Evolutionary conservation across 1,140 invertebrate genomes (phyloP), one percentile per base, ranked within the genome.

Genomic region (Octopus sinensis): DNA sequence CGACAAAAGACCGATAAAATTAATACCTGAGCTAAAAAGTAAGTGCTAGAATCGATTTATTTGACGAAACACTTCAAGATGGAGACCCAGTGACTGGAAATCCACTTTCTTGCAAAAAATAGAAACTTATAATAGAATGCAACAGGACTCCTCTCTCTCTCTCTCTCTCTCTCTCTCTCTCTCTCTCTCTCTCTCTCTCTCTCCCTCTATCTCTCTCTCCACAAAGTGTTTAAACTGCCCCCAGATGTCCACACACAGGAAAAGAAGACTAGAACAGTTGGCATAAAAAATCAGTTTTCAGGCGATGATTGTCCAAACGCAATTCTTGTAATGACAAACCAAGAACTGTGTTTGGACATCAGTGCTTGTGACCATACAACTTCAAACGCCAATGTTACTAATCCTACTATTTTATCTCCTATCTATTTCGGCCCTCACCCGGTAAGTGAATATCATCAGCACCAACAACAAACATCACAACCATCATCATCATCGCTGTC

Each of bases 341-440:
- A 83, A 84, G 84, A 84, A 84, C 84, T 84, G 84, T 84, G 84
- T 84, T 79, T 84, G 84, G 84, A 84, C 84, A 84, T 84, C 84
- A 84, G 82, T 84, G 84, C 82, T 84, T 84, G 84, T 79, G 82
- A 82, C 84, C 68, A 73, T 73, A 73, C 68, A 73, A 73, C 68
- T 73, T 73, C 68, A 73, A 43, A 43, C 30, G 30, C 30, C 30
- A 43, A 43, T 43, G 30, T 43, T 43, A 43, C 30, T 43, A 2
- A 43, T 43, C 30, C 30, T 3, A 43, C 30, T 43, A 3, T 43
- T 43, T 43, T 43, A 43, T 43, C 30, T 2, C 30, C 30, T 1
- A 43, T 43, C 30, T 43, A 43, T 43, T 43, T 43, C 30, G 30
- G 30, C 30, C 30, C 30, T 43, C 1, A 43, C 30, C 30, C 30